These are phyloP conservation scores for Catamblyrhynchus diadema DNA, from an alignment of 2,797 vertebrate genomes.

Conservation along the genomic window DNA sequence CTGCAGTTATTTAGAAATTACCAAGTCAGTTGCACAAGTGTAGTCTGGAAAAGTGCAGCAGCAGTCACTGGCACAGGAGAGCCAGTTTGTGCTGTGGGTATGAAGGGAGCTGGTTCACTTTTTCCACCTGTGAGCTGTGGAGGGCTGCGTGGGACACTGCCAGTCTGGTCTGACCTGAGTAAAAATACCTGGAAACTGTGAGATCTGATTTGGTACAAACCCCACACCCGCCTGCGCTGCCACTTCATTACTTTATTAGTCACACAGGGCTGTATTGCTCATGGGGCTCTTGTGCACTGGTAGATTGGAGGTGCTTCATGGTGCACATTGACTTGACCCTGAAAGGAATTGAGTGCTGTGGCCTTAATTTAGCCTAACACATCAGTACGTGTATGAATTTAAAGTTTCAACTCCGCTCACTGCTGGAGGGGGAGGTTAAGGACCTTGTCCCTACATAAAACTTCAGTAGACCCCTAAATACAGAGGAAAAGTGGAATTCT, in stretches of 20 bases:
- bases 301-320: not conserved
- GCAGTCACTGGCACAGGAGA: not conserved
- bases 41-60: not conserved
- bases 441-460: not conserved
- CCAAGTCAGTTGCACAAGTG: not conserved
- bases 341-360: not conserved
- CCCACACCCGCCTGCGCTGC: accelerated
- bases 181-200: not conserved
- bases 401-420: not conserved
- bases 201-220: not conserved
- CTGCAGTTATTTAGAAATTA: not conserved
- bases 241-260: not conserved
- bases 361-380: not conserved
- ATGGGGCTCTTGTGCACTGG: accelerated
- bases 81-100: accelerated
- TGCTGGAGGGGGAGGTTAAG: not conserved
- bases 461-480: not conserved
- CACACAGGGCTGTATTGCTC: not conserved
- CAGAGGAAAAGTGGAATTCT: not conserved
- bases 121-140: not conserved
- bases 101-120: not conserved
- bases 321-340: not conserved
- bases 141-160: not conserved
- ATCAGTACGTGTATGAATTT: not conserved
- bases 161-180: not conserved